phyloP scores from a whole-genome alignment of 2,888 invertebrate genomes.

The Rotaria sp. region DNA sequence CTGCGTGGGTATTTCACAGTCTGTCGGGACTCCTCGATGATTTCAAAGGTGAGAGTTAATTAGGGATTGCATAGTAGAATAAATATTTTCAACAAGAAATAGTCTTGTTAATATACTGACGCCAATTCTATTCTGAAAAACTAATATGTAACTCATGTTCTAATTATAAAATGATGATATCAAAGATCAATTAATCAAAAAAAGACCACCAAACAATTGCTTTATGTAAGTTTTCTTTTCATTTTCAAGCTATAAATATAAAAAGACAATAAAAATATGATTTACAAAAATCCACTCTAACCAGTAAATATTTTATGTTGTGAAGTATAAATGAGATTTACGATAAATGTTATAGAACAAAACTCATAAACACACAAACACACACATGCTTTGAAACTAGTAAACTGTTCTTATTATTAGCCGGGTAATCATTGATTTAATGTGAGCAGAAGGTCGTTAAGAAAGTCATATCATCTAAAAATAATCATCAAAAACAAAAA shows the following conservation, averaged over 20 bases:
- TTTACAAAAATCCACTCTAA: too few relatives aligned
- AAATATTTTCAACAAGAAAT: too few relatives aligned
- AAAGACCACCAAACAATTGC: neutral
- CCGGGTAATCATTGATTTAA: neutral
- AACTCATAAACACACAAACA: neutral
- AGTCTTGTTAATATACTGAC: too few relatives aligned
- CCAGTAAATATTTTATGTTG: neutral
- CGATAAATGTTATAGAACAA: neutral
- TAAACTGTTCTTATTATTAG: neutral
- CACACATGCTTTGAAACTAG: neutral
- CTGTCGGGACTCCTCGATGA: too few relatives aligned
- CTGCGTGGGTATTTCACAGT: too few relatives aligned
- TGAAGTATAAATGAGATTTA: neutral
- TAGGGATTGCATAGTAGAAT: too few relatives aligned
- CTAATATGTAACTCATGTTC: too few relatives aligned
- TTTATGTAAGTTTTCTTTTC: neutral
- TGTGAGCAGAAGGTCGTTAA: neutral
- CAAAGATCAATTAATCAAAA: too few relatives aligned
- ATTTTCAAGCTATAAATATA: neutral
- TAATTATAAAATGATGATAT: too few relatives aligned
- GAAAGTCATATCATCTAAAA: conserved; percentile 1
- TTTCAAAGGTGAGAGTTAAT: too few relatives aligned
- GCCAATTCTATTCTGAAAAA: too few relatives aligned
- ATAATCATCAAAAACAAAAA: neutral
- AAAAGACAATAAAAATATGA: neutral